Evolutionary conservation across 2,113 vertebrate species (phyloP), one percentile per base, ranked within the genome.

Genomic region (Platysternon megacephalum): DNA sequence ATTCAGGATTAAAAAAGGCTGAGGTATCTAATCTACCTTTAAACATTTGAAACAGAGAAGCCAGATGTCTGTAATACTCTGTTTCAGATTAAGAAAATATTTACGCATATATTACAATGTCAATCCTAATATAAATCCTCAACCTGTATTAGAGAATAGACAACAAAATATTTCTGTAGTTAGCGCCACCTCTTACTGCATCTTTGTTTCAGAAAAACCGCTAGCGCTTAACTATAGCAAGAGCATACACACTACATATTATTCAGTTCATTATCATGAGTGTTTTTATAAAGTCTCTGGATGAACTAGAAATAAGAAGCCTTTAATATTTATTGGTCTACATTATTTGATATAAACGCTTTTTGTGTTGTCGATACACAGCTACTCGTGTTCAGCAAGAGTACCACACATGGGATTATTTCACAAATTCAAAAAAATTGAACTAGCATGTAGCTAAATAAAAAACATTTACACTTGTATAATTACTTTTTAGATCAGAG

Each of bases 11-110:
- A 84, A 86, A 91, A 21, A 2, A 82, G 83, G 5, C 28, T 1
- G 74, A 85, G 48, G 53, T 32, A 1, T 4, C 84, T 46, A 12
- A 95, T 96, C 86, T 96, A 90, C 61, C n/a, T 94, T 94, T 61
- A 83, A 94, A 49, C 82, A 84, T 44, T 58, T 44, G 88, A 35
- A 91, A 91, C 88, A 90, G 92, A 42, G 85, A n/a, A 93, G 94
- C 90, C 90, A 96, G 95, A 68, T 39, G 65, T 35, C 93, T 93
- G 91, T 93, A 80, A 1, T 51, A 82, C 82, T 89, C 85, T n/a
- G 65, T 44, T 24, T 87, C 48, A 81, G 39, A 0, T 0, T 3
- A n/a, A 58, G 61, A 65, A 29, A 65, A n/a, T 65, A n/a, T 68
- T n/a, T n/a, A 74, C 26, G 29, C 52, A 56, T 48, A 28, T n/a